phyloP scores from a whole-genome alignment of 2,888 invertebrate genomes.

The Dynastes grantii region DNA sequence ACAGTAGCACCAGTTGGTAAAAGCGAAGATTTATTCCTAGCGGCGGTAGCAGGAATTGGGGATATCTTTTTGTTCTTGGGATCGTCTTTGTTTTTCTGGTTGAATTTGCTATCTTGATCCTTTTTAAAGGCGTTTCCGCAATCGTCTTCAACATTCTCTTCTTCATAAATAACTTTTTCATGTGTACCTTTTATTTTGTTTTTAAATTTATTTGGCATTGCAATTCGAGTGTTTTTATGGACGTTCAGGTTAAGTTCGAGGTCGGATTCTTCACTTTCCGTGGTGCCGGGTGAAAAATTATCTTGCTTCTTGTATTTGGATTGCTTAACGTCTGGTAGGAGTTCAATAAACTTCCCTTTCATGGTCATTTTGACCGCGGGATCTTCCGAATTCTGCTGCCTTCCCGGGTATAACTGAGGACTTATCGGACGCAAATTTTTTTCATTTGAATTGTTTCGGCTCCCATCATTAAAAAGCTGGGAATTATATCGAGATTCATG shows the following conservation, averaged over 20 bases:
- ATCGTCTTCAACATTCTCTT: constrained; percentile 44
- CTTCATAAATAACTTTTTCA: constrained; percentile 50
- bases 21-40: constrained; percentile 13
- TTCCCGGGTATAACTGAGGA: not conserved
- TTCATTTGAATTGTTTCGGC: constrained; percentile 17
- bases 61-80: not conserved
- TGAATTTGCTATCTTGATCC: not conserved
- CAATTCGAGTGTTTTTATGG: constrained; percentile 4
- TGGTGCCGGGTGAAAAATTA: constrained; percentile 34
- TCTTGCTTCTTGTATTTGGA: constrained; percentile 17
- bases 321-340: constrained; percentile 35
- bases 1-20: not conserved
- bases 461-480: constrained; percentile 9
- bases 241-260: constrained; percentile 38
- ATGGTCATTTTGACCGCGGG: constrained; percentile 11
- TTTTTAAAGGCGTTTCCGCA: not conserved
- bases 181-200: constrained; percentile 21
- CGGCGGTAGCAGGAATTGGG: not conserved
- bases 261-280: constrained; percentile 50
- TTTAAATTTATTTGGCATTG: constrained; percentile 45
- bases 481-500: constrained; percentile 21
- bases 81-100: constrained; percentile 18
- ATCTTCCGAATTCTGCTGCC: not conserved
- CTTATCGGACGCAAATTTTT: not conserved
- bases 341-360: constrained; percentile 35